phyloP scores from a whole-genome alignment of 2,888 invertebrate genomes.

The Heteromyza rotundicornis region DNA sequence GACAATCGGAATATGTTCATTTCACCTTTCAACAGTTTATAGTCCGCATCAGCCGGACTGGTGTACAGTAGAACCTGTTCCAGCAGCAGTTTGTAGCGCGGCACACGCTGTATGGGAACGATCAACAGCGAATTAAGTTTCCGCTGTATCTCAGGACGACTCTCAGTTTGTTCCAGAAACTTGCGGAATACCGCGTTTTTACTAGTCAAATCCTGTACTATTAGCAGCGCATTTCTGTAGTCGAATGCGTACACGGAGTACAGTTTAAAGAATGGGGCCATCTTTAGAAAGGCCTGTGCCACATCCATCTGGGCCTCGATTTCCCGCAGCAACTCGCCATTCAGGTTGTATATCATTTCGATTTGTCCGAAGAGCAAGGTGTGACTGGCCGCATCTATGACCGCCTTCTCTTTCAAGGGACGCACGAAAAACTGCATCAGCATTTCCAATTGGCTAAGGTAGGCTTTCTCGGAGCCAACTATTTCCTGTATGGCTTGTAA shows the following conservation, averaged over 20 bases:
- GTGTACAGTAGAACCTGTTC: constrained; percentile 73
- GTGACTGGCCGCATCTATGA: constrained; percentile 65
- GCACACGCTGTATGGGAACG: constrained; percentile 79
- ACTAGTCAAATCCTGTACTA: constrained; percentile 67
- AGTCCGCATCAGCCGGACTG: constrained; percentile 66
- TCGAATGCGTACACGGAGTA: constrained; percentile 80
- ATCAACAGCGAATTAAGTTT: constrained; percentile 77
- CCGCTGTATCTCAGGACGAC: constrained; percentile 72
- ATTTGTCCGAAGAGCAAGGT: constrained; percentile 70
- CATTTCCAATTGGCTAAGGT: constrained; percentile 71
- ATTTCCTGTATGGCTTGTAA: constrained; percentile 73
- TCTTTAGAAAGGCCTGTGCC: constrained; percentile 71
- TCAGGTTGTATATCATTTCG: constrained; percentile 70
- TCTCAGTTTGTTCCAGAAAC: constrained; percentile 71
- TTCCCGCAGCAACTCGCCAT: constrained; percentile 68
- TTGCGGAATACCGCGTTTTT: constrained; percentile 66
- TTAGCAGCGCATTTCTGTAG: constrained; percentile 69
- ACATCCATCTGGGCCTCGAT: constrained; percentile 67
- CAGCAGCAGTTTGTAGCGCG: constrained; percentile 75
- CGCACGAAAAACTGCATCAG: constrained; percentile 71
- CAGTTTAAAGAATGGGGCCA: constrained; percentile 79
- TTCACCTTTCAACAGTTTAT: constrained; percentile 65
- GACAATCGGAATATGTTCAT: constrained; percentile 21
- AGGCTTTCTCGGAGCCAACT: constrained; percentile 73
- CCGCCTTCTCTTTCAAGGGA: constrained; percentile 65